These are phyloP conservation scores for Siniperca chuatsi DNA, from an alignment of 2,113 vertebrate genomes.

Conservation along the genomic window DNA sequence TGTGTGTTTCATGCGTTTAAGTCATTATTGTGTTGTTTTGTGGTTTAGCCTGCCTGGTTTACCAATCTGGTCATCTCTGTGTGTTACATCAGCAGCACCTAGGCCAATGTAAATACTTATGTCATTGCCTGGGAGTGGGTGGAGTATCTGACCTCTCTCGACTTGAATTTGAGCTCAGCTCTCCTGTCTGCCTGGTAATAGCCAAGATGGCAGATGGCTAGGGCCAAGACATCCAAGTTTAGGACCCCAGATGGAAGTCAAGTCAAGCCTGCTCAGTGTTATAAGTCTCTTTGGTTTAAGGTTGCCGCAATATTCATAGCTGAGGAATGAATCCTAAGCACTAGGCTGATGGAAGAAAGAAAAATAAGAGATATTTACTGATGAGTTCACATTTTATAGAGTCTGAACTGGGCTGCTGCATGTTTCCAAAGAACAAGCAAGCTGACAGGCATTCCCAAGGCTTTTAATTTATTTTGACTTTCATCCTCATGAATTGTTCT, in stretches of 20 bases:
- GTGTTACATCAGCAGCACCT: conserved; percentile 47
- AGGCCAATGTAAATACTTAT: conserved; percentile 75
- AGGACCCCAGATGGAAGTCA: conserved; percentile 33
- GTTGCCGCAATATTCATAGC: conserved; percentile 10
- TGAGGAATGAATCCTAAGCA: conserved; percentile 11
- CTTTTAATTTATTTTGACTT: conserved; percentile 39
- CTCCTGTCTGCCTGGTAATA: conserved; percentile 1
- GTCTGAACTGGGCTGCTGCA: not conserved
- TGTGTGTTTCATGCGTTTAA: conserved; percentile 15
- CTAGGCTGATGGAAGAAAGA: not conserved
- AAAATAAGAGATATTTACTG: not conserved
- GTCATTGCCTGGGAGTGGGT: conserved; percentile 60
- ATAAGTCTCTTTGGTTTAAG: not conserved
- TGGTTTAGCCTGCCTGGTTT: conserved; percentile 32
- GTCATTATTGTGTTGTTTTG: conserved; percentile 34
- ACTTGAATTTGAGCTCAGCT: conserved; percentile 63
- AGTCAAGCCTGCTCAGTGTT: conserved; percentile 28
- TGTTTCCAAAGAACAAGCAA: conserved; percentile 20
- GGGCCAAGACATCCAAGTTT: conserved; percentile 38
- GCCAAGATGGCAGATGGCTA: conserved; percentile 40
- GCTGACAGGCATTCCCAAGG: conserved; percentile 1
- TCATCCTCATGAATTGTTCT: conserved; percentile 45
- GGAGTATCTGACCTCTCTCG: conserved; percentile 56
- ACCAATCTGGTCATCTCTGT: conserved; percentile 31
- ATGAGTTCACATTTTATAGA: conserved; percentile 25